These are phyloP conservation scores for Alloscopus bannaensis DNA, from an alignment of 2,888 invertebrate genomes.

Conservation along the genomic window DNA sequence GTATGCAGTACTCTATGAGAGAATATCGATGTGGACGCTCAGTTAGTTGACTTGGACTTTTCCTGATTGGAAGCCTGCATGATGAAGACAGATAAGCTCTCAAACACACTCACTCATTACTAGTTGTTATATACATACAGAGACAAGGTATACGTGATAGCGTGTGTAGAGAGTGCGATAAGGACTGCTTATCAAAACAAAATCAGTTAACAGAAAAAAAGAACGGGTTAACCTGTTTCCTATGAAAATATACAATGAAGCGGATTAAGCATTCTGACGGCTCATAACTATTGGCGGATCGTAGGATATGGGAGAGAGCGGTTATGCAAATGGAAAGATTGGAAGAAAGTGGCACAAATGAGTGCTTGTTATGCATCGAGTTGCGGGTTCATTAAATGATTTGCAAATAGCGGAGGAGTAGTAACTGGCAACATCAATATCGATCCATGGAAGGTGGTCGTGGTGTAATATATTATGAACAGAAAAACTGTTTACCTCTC, in stretches of 20 bases:
- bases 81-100: constrained; percentile 48
- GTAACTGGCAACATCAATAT: no score
- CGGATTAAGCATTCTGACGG: no score
- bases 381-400: no score
- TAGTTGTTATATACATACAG: not conserved
- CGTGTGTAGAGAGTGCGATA: constrained; percentile 4
- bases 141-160: not conserved
- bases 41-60: constrained; percentile 7
- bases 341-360: no score
- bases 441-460: no score
- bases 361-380: no score
- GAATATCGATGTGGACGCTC: not conserved
- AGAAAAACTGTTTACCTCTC: no score
- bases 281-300: not conserved
- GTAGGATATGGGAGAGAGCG: not conserved
- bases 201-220: constrained; percentile 56
- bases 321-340: constrained; percentile 10
- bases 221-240: constrained; percentile 51
- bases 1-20: constrained; percentile 1
- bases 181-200: constrained; percentile 23
- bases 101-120: constrained; percentile 17
- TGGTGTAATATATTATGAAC: no score
- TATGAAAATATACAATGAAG: constrained; percentile 32
- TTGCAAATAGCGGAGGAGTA: no score
- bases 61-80: constrained; percentile 39